Evolutionary conservation across 2,113 vertebrate genomes (phyloP), one percentile per base, ranked within the genome.

Genomic region (Mesembrinibis cayennensis): DNA sequence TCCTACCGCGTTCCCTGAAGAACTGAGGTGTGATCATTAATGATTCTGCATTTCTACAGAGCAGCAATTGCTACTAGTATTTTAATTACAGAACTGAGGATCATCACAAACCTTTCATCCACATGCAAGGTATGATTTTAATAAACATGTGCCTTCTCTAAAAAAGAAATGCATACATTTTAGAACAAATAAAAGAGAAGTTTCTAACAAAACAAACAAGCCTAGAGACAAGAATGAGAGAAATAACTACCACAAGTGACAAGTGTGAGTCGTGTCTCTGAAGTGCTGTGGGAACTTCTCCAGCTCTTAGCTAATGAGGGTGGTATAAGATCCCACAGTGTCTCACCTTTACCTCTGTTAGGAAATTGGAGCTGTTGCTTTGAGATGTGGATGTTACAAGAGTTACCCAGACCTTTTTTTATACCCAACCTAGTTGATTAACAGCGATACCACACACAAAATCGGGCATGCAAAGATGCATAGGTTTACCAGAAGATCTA

Each of bases 381-480:
- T 73, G 62, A 45, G 30, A 53, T 45, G 13, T 11, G 22, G 44
- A 42, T 27, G 5, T 32, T 32, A 53, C 5, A 78, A 63, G 36
- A 58, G 29, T 44, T 80, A 72, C 5, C 9, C 30, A 76, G 16
- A 71, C 8, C 4, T 38, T 61, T 53, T 49, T 1, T 45, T 45
- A 56, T 11, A 44, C 16, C 11, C 61, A 53, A 5, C 16, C 20
- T 44, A 34, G 8, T 1, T 55, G 11, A 66, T 62, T 69, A 69
- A 70, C 9, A 84, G 65, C 2, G 5, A 7, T 47, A 61, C 27
- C 36, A 55, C 23, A 34, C 29, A 69, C 8, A 84, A 93, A 96
- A 70, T 30, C 2, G 3, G 40, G 21, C 45, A 49, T 11, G 25
- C 11, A 53, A 74, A 70, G 50, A 80, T 0, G 0, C 3, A 9